Base-by-base conservation (phyloP, 1,140 invertebrate genomes). In the Ganaspis sp. region DNA sequence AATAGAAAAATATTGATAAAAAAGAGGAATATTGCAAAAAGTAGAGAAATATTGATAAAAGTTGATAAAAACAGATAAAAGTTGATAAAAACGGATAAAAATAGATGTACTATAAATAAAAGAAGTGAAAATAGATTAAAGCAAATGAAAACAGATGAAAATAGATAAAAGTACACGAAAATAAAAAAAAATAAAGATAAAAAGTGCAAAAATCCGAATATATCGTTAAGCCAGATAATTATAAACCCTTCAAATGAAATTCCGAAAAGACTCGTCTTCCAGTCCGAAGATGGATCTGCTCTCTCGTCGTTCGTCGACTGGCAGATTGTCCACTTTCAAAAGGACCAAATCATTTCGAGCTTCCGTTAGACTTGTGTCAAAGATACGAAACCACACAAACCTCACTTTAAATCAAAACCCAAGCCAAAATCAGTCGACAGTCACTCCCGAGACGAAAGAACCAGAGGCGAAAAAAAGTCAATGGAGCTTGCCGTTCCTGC, bases 281-380 rank as follows among this genome's bases (percentile, higher is more conserved):
- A 88, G 86, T 74, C 85, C 88, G 17, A 89, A 88, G 80, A 90
- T 90, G 87, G 88, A 90, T 81, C 74, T 90, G 64, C 82, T 84
- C 9, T 79, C 81, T 53, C 84, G 82, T 26, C 82, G 84, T 53
- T 80, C 74, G 17, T 77, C 81, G 23, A 81, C 29, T 72, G 75
- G 81, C 72, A 77, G 84, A 53, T 81, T 85, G 38, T 85, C 87
- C 19, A 89, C 83, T 26, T 87, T 95, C 77, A 93, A 93, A 42
- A 92, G 94, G 79, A 94, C 94, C 76, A 93, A 94, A 81, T 95
- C 95, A 40, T 94, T 96, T 80, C 92, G 95, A 74, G 94, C 94
- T 42, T 96, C 95, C 40, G 88, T 95, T 58, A 93, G 94, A 79
- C 87, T 95, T 76, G 93, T 96, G 78, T 86, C 90, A 4, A 90